Conservation (phyloP, 2,113 vertebrate genomes). For the Triplophysa siluroides region DNA sequence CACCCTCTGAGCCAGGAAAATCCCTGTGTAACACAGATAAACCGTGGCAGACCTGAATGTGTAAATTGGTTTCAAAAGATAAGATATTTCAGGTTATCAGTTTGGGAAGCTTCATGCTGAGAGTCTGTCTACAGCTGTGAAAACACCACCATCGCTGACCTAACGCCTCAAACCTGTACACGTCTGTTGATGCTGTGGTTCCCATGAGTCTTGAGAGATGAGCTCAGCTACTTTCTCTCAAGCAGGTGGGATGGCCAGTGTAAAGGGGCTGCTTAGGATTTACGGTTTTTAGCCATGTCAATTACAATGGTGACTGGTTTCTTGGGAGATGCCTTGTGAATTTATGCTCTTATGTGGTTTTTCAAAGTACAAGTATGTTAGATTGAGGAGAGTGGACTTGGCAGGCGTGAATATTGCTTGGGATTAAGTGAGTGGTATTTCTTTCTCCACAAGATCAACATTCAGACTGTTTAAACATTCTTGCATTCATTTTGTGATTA, state of each 20-base stretch:
- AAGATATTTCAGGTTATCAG: conserved; percentile 26
- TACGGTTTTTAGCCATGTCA: conserved; percentile 2
- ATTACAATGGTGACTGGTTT: conserved; percentile 25
- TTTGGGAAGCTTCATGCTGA: not conserved
- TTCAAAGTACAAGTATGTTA: not conserved
- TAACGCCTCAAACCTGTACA: conserved; percentile 51
- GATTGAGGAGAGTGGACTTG: not conserved
- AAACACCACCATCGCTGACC: conserved; percentile 50
- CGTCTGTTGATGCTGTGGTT: conserved; percentile 7
- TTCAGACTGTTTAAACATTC: not conserved
- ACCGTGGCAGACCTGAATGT: not conserved
- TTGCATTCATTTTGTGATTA: not conserved
- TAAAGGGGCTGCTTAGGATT: conserved; percentile 13
- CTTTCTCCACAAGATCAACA: not conserved
- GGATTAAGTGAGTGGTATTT: not conserved
- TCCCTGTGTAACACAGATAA: not conserved
- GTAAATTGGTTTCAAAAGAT: conserved; percentile 24
- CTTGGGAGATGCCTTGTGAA: not conserved
- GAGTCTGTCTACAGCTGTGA: conserved; percentile 66
- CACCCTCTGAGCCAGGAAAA: too few relatives aligned
- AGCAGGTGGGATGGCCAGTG: conserved; percentile 46
- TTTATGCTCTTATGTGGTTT: not conserved
- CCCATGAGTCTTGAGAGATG: not conserved
- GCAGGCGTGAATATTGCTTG: not conserved
- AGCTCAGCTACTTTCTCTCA: conserved; percentile 21